Evolutionary conservation across 2,113 vertebrate species (phyloP).

Genomic region (Protobothrops flavoviridis): DNA sequence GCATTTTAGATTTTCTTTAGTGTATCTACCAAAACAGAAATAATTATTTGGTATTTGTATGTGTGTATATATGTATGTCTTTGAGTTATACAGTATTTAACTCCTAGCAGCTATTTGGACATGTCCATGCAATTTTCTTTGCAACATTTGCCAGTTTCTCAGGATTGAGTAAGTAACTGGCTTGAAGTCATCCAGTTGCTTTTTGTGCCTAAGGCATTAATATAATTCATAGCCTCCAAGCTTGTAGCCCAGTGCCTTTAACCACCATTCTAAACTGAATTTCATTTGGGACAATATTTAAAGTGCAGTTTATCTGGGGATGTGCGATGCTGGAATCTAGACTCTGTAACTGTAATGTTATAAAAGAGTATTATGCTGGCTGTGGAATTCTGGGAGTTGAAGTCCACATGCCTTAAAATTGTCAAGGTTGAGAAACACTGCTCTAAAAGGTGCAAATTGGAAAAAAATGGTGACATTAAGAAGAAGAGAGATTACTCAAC

Average conservation of each 20-base stretch:
- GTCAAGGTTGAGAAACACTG: no score
- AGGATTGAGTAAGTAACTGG: not conserved
- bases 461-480: slow-evolving; percentile 8
- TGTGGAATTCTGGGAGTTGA: no score
- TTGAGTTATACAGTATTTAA: not conserved
- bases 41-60: not conserved
- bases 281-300: not conserved
- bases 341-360: not conserved
- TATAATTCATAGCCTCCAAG: not conserved
- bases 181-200: not conserved
- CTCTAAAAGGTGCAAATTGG: not conserved
- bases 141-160: not conserved
- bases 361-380: slow-evolving; percentile 10
- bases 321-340: slow-evolving; percentile 51
- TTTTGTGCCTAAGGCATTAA: not conserved
- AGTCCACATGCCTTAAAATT: no score
- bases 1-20: slow-evolving; percentile 55
- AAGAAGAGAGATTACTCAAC: not conserved
- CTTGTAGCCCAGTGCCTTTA: not conserved
- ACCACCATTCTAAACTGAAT: not conserved
- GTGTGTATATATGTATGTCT: not conserved
- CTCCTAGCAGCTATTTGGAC: not conserved
- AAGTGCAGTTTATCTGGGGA: slow-evolving; percentile 50
- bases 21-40: slow-evolving; percentile 48
- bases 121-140: not conserved